These are phyloP conservation scores for Papilio elwesi DNA, from an alignment of 2,888 invertebrate genomes.

Conservation along the genomic window DNA sequence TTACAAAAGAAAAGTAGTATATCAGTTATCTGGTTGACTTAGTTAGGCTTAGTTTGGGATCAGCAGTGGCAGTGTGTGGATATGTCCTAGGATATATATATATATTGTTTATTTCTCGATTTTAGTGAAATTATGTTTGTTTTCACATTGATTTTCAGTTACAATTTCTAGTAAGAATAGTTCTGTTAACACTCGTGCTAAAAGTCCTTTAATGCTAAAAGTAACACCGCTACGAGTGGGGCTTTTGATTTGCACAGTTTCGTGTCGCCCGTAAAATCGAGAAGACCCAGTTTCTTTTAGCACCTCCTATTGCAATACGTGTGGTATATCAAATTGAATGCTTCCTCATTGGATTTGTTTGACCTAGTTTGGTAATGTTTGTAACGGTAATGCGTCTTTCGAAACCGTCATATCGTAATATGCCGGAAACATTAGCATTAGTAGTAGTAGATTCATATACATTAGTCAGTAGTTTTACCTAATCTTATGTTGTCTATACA, in stretches of 20 bases:
- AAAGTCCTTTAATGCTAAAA: not conserved
- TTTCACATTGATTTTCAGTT: not conserved
- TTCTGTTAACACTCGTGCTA: not conserved
- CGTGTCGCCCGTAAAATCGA: constrained; percentile 60
- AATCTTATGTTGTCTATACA: too few species aligned
- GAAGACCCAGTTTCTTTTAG: constrained; percentile 52
- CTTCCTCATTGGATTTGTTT: constrained; percentile 67
- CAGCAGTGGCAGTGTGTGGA: too few species aligned
- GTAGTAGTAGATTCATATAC: too few species aligned
- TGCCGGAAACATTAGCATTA: not conserved
- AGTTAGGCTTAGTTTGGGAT: too few species aligned
- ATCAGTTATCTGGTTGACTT: too few species aligned
- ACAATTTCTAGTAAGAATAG: not conserved
- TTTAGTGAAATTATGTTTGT: too few species aligned
- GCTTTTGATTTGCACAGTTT: constrained; percentile 37
- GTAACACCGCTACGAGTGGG: not conserved
- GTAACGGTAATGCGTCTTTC: constrained; percentile 13
- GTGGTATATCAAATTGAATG: constrained; percentile 62
- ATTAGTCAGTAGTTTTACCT: too few species aligned
- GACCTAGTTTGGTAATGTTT: constrained; percentile 49
- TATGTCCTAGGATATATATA: too few species aligned
- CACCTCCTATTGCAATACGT: constrained; percentile 57
- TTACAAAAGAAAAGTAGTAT: too few species aligned
- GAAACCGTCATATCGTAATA: not conserved
- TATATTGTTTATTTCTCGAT: too few species aligned